A percentile compares a stretch with the other conserved stretches of the same genome.
Evolutionary conservation across 2,113 vertebrate species (phyloP).

Genomic region (Lipotes vexillifer): DNA sequence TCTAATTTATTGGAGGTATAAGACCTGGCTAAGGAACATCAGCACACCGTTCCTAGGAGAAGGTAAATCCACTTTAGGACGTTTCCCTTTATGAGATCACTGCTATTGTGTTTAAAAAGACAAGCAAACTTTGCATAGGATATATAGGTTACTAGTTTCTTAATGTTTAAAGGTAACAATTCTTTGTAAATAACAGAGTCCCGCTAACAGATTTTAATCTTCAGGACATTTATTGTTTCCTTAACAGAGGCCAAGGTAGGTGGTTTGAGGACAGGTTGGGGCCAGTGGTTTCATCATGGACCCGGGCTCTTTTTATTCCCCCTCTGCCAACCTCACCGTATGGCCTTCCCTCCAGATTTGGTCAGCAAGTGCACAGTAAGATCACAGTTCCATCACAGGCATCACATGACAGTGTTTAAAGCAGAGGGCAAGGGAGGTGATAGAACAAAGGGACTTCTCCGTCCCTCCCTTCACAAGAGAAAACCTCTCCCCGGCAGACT

Average conservation of each 20-base stretch:
- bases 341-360: background rate
- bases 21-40: background rate
- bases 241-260: background rate
- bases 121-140: background rate
- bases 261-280: background rate
- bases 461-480: background rate
- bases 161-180: background rate
- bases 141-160: background rate
- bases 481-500: background rate
- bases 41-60: background rate
- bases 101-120: background rate
- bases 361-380: no score
- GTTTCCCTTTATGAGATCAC: background rate
- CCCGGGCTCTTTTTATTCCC: background rate
- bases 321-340: background rate
- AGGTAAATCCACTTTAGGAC: background rate
- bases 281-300: background rate
- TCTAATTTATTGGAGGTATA: background rate
- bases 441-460: background rate
- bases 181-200: background rate
- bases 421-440: background rate
- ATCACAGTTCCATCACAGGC: background rate
- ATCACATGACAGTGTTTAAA: background rate
- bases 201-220: background rate
- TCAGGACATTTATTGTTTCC: background rate